These are phyloP conservation scores for Synanthedon andrenaeformis DNA, from an alignment of 2,888 invertebrate genomes.

Conservation along the genomic window DNA sequence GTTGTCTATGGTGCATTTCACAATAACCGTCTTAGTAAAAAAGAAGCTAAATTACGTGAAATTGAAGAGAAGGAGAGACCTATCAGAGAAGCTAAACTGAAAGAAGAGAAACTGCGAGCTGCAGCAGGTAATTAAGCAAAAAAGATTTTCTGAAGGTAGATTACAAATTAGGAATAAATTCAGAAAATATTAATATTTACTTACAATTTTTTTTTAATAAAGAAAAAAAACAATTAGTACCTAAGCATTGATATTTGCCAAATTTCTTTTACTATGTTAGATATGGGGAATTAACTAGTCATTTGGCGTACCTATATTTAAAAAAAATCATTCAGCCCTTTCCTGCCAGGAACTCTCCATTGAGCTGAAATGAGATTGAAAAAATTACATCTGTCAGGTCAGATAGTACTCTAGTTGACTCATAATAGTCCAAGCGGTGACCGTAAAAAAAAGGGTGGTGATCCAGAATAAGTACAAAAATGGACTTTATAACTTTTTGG, in stretches of 20 bases:
- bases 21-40: constrained; percentile 76
- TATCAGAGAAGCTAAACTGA: constrained; percentile 77
- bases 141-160: background rate
- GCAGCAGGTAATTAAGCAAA: constrained; percentile 57
- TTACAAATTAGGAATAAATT: background rate
- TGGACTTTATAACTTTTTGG: no score
- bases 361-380: no score
- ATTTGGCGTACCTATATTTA: no score
- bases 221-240: background rate
- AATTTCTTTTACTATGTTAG: background rate
- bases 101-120: constrained; percentile 76
- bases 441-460: no score
- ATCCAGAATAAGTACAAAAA: no score
- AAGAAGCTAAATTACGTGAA: constrained; percentile 74
- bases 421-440: no score
- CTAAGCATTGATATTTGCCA: background rate
- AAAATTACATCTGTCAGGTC: no score
- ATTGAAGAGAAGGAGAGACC: constrained; percentile 76
- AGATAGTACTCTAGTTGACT: no score
- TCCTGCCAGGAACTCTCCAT: no score
- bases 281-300: no score
- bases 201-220: background rate
- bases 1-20: constrained; percentile 81
- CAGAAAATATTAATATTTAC: no score
- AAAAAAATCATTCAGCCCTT: no score